These are phyloP conservation scores for Coranthus polyacanthus DNA, from an alignment of 2,797 vertebrate genomes.

Conservation along the genomic window DNA sequence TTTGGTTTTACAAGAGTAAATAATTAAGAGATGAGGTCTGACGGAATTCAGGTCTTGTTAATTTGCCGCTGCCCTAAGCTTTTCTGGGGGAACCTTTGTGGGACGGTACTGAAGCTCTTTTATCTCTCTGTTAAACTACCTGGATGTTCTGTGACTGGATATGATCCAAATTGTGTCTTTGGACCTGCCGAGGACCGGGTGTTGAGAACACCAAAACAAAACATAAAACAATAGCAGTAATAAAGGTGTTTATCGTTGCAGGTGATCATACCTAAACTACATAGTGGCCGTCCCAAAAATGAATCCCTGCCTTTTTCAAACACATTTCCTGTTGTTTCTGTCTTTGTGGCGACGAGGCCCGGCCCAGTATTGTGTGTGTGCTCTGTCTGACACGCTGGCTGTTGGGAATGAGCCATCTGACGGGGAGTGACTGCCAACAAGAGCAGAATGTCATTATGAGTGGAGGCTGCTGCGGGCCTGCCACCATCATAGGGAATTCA, in stretches of 20 bases:
- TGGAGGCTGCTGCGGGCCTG: conserved; percentile 86
- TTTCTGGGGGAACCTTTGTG: too few species aligned
- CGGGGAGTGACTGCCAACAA: conserved; percentile 88
- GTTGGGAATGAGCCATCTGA: conserved; percentile 84
- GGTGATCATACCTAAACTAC: conserved; percentile 41
- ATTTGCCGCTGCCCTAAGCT: too few species aligned
- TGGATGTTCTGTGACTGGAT: not conserved
- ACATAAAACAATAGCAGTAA: not conserved
- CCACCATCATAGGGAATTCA: conserved; percentile 90
- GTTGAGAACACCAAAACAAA: not conserved
- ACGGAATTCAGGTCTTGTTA: too few species aligned
- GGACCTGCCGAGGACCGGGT: too few species aligned
- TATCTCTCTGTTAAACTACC: too few species aligned
- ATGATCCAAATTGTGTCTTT: too few species aligned
- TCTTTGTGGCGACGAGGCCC: conserved; percentile 35
- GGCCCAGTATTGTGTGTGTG: conserved; percentile 52
- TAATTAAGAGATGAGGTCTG: too few species aligned
- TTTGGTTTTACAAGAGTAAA: too few species aligned
- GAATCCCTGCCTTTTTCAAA: conserved; percentile 53
- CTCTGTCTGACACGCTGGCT: conserved; percentile 70
- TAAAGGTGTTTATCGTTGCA: conserved; percentile 23
- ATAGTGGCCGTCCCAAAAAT: conserved; percentile 32
- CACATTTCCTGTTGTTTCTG: conserved; percentile 28
- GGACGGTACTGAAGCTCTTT: too few species aligned
- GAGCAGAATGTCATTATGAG: conserved; percentile 95